A percentile compares a stretch with the other conserved stretches of the same genome.
phyloP scores from a whole-genome alignment of 2,888 invertebrate genomes.

The Acleris laterana region DNA sequence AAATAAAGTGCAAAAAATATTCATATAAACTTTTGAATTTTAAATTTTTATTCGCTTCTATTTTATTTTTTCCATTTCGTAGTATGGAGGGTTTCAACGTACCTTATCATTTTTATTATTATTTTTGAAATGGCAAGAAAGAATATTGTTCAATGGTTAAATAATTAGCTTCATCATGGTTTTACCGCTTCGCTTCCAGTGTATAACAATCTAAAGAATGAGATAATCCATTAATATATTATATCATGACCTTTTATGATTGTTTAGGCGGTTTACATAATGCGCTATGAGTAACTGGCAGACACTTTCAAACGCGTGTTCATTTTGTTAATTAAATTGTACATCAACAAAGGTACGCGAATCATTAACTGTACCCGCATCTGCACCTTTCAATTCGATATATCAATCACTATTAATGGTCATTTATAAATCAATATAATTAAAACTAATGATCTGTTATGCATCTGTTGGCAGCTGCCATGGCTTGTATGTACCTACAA shows the following conservation, averaged over 20 bases:
- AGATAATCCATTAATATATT: constrained; percentile 36
- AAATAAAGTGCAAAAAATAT: not conserved
- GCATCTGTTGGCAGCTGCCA: not conserved
- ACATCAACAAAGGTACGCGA: constrained; percentile 6
- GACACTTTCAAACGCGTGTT: constrained; percentile 20
- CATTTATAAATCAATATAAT: constrained; percentile 14
- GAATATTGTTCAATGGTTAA: not conserved
- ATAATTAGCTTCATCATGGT: not conserved
- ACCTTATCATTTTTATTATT: too few relatives aligned
- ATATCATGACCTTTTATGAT: constrained; percentile 34
- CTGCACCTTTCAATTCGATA: constrained; percentile 5
- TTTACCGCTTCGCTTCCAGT: not conserved
- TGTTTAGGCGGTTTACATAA: constrained; percentile 35
- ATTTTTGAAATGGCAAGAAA: too few relatives aligned
- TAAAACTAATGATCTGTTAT: constrained; percentile 1
- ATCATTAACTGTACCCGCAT: constrained; percentile 12
- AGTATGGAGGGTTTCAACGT: too few relatives aligned
- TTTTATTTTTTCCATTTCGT: too few relatives aligned
- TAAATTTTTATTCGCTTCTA: too few relatives aligned
- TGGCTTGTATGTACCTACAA: not conserved
- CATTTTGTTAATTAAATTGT: constrained; percentile 18
- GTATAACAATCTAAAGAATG: constrained; percentile 15
- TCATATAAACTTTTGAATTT: too few relatives aligned
- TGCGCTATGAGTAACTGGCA: constrained; percentile 16
- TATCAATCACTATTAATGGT: constrained; percentile 20